A percentile compares a stretch with the other conserved stretches of the same genome.
Conservation (phyloP, 2,888 invertebrate genomes). For the Linyphia triangularis region DNA sequence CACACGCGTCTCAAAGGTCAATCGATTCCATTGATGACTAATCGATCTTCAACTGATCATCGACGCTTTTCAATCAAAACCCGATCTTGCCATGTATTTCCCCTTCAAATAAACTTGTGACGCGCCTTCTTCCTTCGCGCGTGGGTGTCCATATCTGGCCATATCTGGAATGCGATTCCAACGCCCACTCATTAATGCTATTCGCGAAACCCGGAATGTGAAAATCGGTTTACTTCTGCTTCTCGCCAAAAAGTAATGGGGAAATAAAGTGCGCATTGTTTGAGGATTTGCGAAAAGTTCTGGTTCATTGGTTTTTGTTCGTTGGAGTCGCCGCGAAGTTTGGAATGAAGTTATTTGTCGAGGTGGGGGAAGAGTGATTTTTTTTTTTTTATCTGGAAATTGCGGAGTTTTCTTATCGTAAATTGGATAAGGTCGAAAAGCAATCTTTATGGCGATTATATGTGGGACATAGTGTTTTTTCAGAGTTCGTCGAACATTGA, state of each 20-base stretch:
- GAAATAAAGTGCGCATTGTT: background rate
- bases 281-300: background rate
- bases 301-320: conserved; percentile 25
- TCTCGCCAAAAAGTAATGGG: background rate
- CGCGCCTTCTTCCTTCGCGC: background rate
- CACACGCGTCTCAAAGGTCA: background rate
- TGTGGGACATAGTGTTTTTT: too few relatives aligned
- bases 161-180: background rate
- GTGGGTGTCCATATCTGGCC: conserved; percentile 3
- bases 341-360: background rate
- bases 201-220: background rate
- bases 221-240: background rate
- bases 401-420: background rate
- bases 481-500: too few relatives aligned
- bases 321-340: background rate
- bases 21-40: too few relatives aligned
- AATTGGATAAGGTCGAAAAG: background rate
- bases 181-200: background rate
- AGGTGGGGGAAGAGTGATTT: background rate
- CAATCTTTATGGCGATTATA: too few relatives aligned
- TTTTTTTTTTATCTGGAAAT: background rate
- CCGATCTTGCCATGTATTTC: background rate
- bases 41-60: conserved; percentile 16
- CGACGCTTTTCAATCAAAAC: conserved; percentile 21
- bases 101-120: background rate